Evolutionary conservation across 2,888 invertebrate species (phyloP).

Genomic region (Rhodophaea formosa): DNA sequence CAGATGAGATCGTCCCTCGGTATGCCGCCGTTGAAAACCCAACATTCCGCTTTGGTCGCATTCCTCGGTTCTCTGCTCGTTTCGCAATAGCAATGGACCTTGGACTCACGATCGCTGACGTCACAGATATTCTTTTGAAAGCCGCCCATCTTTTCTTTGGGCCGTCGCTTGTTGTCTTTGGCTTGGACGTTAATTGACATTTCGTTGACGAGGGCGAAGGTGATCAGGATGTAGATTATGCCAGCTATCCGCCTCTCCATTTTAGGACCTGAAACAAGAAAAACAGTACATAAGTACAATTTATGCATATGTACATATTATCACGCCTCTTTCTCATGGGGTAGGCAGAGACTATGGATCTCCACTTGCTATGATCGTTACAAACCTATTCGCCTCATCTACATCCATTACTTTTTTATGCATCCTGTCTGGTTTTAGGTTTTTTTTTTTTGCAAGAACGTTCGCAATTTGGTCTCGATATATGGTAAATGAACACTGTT

Average conservation of each 20-base stretch:
- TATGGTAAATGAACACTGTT: no score
- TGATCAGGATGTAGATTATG: conserved; percentile 68
- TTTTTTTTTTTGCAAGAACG: no score
- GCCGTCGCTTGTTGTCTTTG: conserved; percentile 66
- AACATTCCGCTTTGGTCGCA: conserved; percentile 88
- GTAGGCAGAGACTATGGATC: no score
- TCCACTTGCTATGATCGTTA: no score
- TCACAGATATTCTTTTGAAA: conserved; percentile 81
- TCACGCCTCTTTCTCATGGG: no score
- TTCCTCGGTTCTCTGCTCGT: conserved; percentile 74
- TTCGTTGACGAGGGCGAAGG: conserved; percentile 70
- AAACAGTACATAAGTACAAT: conserved; percentile 36
- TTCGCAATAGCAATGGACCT: conserved; percentile 86
- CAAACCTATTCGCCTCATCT: no score
- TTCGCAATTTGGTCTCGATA: no score
- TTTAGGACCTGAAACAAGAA: conserved; percentile 72
- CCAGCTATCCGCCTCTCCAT: conserved; percentile 68
- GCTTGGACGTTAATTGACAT: conserved; percentile 74
- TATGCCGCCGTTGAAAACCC: conserved; percentile 86
- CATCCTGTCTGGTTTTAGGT: no score
- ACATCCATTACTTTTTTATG: no score
- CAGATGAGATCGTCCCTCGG: conserved; percentile 86
- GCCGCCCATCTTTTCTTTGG: conserved; percentile 74
- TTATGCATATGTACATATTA: no score
- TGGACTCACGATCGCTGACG: conserved; percentile 76